Conservation (phyloP, 1,140 invertebrate species). For the Elysia chlorotica region DNA sequence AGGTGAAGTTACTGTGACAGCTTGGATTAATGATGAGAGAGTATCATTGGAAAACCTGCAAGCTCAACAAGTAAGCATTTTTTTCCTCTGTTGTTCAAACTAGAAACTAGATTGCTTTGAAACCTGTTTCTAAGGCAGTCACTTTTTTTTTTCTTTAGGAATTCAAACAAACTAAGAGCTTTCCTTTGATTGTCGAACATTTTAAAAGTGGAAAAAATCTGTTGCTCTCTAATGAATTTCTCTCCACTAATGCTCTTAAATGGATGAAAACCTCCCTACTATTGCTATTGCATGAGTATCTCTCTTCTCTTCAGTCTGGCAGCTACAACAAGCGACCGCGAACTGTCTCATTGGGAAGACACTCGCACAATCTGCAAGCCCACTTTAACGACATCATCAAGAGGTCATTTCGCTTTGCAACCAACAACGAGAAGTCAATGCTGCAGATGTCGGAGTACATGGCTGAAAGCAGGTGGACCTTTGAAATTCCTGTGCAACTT, state of each 20-base stretch:
- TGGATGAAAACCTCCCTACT: not conserved
- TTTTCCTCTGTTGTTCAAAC: too few relatives aligned
- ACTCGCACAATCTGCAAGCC: slow-evolving; percentile 18
- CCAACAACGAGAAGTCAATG: slow-evolving; percentile 83
- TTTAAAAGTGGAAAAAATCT: too few relatives aligned
- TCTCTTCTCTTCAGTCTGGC: not conserved
- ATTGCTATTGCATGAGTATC: not conserved
- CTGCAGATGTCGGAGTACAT: slow-evolving; percentile 93
- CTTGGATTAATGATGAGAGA: slow-evolving; percentile 44
- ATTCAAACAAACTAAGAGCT: too few relatives aligned
- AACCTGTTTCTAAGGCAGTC: too few relatives aligned
- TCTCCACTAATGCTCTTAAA: too few relatives aligned
- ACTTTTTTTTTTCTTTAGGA: too few relatives aligned
- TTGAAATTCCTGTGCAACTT: slow-evolving; percentile 84
- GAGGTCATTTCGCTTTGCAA: slow-evolving; percentile 86
- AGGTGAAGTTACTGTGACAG: slow-evolving; percentile 38
- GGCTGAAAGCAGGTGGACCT: slow-evolving; percentile 87
- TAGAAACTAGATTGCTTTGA: too few relatives aligned
- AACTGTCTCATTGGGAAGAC: slow-evolving; percentile 11
- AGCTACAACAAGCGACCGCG: slow-evolving; percentile 13
- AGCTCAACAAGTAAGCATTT: slow-evolving; percentile 16
- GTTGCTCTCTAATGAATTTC: too few relatives aligned
- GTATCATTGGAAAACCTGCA: slow-evolving; percentile 66
- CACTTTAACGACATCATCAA: slow-evolving; percentile 76
- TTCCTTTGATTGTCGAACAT: too few relatives aligned